These are phyloP conservation scores for Actinernus sp. DNA, from an alignment of 92 coral and sea anemone genomes.

Conservation along the genomic window DNA sequence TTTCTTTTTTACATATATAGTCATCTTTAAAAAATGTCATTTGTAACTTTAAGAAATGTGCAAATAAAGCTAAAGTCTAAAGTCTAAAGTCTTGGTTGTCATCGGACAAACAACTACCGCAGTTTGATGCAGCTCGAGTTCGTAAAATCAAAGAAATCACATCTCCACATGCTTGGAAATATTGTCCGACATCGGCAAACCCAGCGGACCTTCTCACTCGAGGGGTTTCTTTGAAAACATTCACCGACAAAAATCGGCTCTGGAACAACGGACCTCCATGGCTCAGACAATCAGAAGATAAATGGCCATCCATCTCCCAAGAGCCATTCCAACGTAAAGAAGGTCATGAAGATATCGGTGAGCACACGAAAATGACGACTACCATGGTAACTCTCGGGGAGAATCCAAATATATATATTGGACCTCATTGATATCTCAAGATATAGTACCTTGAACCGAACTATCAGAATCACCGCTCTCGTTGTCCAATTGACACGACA, in stretches of 20 bases:
- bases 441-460: slow-evolving; percentile 42
- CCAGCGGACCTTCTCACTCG: slow-evolving; percentile 37
- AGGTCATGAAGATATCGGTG: too few relatives aligned
- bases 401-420: too few relatives aligned
- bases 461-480: slow-evolving; percentile 24
- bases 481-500: slow-evolving; percentile 46
- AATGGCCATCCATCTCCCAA: too few relatives aligned
- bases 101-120: slow-evolving; percentile 12
- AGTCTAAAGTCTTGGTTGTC: too few relatives aligned
- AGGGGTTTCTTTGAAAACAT: slow-evolving; percentile 7
- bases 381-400: too few relatives aligned
- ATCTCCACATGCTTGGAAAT: slow-evolving; percentile 16
- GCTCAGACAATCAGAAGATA: too few relatives aligned
- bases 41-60: too few relatives aligned
- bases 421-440: slow-evolving; percentile 17
- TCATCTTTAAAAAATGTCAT: too few relatives aligned
- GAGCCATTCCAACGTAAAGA: too few relatives aligned
- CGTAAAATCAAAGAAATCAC: slow-evolving; percentile 8
- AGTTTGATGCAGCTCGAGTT: slow-evolving; percentile 13
- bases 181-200: slow-evolving; percentile 28
- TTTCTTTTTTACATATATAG: too few relatives aligned
- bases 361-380: too few relatives aligned
- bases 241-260: background rate
- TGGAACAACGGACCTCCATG: slow-evolving; percentile 29
- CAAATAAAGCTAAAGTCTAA: too few relatives aligned